phyloP scores from a whole-genome alignment of 2,113 vertebrate genomes.

The Tautogolabrus adspersus region DNA sequence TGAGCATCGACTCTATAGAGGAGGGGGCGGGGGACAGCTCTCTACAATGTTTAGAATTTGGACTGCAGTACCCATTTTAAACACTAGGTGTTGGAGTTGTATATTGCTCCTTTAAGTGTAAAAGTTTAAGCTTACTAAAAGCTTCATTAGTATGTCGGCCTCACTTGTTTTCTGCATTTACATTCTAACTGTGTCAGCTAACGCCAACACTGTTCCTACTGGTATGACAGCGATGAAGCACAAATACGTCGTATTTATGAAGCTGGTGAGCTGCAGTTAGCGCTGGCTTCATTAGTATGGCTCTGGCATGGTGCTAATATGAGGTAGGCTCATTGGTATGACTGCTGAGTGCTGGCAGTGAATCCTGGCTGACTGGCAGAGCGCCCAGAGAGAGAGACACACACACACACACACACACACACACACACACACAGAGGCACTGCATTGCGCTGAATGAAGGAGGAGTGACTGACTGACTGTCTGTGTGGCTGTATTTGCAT shows the following conservation, averaged over 20 bases:
- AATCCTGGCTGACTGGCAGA: constrained; percentile 65
- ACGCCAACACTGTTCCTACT: constrained; percentile 2
- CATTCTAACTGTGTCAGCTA: constrained; percentile 12
- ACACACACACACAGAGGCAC: constrained; percentile 36
- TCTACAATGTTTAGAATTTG: too few relatives aligned
- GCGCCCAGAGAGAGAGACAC: constrained; percentile 43
- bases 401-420: constrained; percentile 28
- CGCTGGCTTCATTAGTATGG: constrained; percentile 61
- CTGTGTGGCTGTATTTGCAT: constrained; percentile 44
- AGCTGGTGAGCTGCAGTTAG: constrained; percentile 35
- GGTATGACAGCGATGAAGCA: background rate
- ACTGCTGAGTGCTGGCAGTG: constrained; percentile 58
- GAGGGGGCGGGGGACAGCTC: too few relatives aligned
- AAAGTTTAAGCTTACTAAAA: too few relatives aligned
- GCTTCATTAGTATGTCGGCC: constrained; percentile 11
- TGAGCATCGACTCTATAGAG: too few relatives aligned
- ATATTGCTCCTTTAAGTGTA: too few relatives aligned
- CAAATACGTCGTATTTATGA: constrained; percentile 34
- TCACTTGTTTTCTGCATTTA: constrained; percentile 2
- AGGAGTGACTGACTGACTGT: constrained; percentile 26
- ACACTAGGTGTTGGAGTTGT: too few relatives aligned
- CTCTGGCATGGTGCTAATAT: constrained; percentile 37
- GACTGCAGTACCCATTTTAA: too few relatives aligned
- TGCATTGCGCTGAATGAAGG: constrained; percentile 69
- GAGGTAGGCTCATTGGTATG: constrained; percentile 72